These are phyloP conservation scores for Ceyx melanurus DNA, from an alignment of 2,113 vertebrate genomes.

Conservation along the genomic window DNA sequence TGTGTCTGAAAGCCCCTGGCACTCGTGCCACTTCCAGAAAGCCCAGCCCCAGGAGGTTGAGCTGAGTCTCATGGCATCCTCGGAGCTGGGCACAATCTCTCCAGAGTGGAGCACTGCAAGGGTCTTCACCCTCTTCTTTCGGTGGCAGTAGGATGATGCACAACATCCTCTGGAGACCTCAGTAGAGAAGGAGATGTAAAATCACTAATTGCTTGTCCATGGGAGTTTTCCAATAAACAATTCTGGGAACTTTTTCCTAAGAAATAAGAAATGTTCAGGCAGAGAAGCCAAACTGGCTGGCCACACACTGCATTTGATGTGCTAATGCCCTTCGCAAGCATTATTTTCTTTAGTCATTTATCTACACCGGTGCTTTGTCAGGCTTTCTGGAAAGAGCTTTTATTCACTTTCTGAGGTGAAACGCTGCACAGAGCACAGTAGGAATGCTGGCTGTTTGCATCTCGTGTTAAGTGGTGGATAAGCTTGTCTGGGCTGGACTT, in stretches of 20 bases:
- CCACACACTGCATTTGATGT: background rate
- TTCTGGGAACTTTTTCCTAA: background rate
- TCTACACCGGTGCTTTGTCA: background rate
- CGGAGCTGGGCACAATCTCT: rapidly evolving
- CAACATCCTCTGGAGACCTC: no score
- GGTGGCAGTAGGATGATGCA: background rate
- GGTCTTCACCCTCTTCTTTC: background rate
- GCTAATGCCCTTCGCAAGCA: background rate
- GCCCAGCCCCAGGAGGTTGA: rapidly evolving
- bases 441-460: background rate
- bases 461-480: background rate
- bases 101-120: background rate
- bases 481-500: background rate
- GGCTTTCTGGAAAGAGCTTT: background rate
- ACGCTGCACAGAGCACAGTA: background rate
- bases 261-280: background rate
- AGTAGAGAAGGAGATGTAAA: background rate
- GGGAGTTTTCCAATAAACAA: background rate
- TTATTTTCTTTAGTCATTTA: background rate
- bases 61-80: background rate
- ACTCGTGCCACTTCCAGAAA: background rate
- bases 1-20: background rate
- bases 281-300: background rate
- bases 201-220: background rate
- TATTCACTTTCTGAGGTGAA: background rate